Evolutionary conservation across 2,797 vertebrate genomes (phyloP).

Genomic region (Lagocephalus sceleratus): DNA sequence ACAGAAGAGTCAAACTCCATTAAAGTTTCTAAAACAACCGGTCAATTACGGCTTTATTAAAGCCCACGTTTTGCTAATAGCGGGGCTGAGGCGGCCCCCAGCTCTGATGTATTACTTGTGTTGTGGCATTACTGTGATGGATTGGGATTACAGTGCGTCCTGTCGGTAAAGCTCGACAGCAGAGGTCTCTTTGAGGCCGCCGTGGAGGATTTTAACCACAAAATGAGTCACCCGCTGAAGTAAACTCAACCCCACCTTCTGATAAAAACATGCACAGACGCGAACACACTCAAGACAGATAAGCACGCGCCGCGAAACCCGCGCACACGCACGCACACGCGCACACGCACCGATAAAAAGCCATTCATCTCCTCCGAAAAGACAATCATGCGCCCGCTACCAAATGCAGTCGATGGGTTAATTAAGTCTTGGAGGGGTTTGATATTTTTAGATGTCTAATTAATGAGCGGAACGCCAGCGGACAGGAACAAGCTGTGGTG

Average conservation of each 20-base stretch:
- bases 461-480: conserved; percentile 71
- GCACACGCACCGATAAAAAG: conserved; percentile 44
- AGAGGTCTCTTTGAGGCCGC: conserved; percentile 5
- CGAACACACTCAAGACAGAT: conserved; percentile 3
- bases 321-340: conserved; percentile 13
- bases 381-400: conserved; percentile 53
- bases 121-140: conserved; percentile 18
- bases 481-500: conserved; percentile 70
- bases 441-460: conserved; percentile 83
- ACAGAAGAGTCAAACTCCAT: conserved; percentile 31
- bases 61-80: conserved; percentile 22
- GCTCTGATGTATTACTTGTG: conserved; percentile 21
- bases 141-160: conserved; percentile 8
- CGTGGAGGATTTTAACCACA: background rate
- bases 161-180: conserved; percentile 3
- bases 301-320: background rate
- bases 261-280: conserved; percentile 10
- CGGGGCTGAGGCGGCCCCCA: conserved; percentile 19
- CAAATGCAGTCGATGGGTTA: conserved; percentile 74
- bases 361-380: conserved; percentile 55
- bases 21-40: conserved; percentile 38
- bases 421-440: conserved; percentile 82
- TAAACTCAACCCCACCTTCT: background rate
- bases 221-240: background rate
- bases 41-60: conserved; percentile 40